Evolutionary conservation across 2,888 invertebrate genomes (phyloP).

Genomic region (Oxystoma pomonae): DNA sequence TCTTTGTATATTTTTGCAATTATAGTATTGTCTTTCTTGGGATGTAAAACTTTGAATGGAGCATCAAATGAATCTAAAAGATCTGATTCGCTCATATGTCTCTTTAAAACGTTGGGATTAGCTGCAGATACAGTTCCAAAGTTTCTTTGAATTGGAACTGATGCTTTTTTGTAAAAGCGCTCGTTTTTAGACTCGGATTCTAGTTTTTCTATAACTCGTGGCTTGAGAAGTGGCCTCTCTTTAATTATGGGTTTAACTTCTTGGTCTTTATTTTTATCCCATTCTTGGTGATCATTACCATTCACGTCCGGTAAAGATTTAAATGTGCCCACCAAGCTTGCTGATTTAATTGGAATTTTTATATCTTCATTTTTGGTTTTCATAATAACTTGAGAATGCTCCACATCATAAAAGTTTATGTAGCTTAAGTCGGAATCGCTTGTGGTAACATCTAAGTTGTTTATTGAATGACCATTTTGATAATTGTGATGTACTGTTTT

Average conservation of each 20-base stretch:
- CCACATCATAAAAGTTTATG: conserved; percentile 44
- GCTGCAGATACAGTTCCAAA: neutral
- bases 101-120: conserved; percentile 12
- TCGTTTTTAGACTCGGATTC: neutral
- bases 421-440: conserved; percentile 46
- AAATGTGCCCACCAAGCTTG: conserved; percentile 16
- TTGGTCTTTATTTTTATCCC: conserved; percentile 4
- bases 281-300: conserved; percentile 5
- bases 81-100: conserved; percentile 29
- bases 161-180: neutral
- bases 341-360: conserved; percentile 16
- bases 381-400: conserved; percentile 38
- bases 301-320: conserved; percentile 15
- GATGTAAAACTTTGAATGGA: conserved; percentile 26
- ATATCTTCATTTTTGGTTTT: conserved; percentile 23
- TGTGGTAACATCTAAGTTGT: conserved; percentile 38
- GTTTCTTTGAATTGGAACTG: neutral
- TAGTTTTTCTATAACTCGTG: conserved; percentile 8
- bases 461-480: conserved; percentile 5
- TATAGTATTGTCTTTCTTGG: conserved; percentile 37
- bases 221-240: conserved; percentile 11
- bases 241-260: conserved; percentile 2
- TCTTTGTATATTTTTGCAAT: conserved; percentile 38
- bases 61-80: conserved; percentile 26
- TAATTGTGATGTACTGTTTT: neutral